Evolutionary conservation across 2,797 vertebrate species (phyloP).

Genomic region (Chelonia mydas): DNA sequence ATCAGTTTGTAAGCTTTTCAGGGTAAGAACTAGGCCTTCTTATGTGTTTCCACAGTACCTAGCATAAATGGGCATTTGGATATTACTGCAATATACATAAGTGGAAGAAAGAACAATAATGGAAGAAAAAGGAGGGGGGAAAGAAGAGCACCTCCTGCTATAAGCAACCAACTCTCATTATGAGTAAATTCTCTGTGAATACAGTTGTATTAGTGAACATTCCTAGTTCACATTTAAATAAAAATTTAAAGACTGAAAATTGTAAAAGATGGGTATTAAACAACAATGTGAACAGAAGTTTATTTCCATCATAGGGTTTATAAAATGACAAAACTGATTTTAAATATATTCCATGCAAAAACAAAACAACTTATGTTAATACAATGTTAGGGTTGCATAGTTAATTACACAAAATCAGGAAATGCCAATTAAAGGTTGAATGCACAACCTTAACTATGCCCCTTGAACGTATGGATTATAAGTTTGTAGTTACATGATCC

Average conservation of each 20-base stretch:
- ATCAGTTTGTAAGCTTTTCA: background rate
- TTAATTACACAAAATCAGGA: constrained; percentile 40
- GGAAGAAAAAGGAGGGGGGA: background rate
- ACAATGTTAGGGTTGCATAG: constrained; percentile 39
- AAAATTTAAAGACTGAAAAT: background rate
- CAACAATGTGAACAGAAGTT: constrained; percentile 37
- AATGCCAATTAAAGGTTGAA: constrained; percentile 35
- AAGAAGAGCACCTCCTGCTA: background rate
- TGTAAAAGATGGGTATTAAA: background rate
- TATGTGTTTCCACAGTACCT: background rate
- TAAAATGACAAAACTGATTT: constrained; percentile 33
- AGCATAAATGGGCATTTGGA: background rate
- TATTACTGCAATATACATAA: background rate
- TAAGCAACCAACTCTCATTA: background rate
- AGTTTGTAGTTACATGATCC: constrained; percentile 30
- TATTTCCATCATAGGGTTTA: constrained; percentile 54
- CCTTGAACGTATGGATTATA: constrained; percentile 17
- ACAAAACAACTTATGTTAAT: constrained; percentile 19
- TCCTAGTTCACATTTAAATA: background rate
- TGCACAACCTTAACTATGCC: constrained; percentile 4
- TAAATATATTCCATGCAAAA: constrained; percentile 30
- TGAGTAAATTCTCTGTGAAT: background rate
- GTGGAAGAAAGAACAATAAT: background rate
- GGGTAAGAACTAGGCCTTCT: background rate
- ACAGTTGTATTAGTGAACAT: background rate